These are phyloP conservation scores for Sebastiscus tertius DNA, from an alignment of 2,797 vertebrate species.

Conservation along the genomic window DNA sequence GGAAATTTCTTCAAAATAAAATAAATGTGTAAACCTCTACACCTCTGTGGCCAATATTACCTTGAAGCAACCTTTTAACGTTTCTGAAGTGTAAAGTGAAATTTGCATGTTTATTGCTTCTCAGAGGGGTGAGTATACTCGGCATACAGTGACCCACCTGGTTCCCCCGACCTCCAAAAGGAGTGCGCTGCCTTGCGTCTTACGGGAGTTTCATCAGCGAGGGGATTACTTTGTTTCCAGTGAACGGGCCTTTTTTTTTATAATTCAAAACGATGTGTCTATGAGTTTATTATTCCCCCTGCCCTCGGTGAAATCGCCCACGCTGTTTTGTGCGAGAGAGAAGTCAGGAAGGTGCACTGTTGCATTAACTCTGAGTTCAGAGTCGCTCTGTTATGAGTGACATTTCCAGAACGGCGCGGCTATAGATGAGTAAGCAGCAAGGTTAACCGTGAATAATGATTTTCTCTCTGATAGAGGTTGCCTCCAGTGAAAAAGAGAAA, in stretches of 20 bases:
- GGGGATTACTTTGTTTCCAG: slow-evolving; percentile 35
- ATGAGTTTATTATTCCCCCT: slow-evolving; percentile 21
- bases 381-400: slow-evolving; percentile 28
- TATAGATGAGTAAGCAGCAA: slow-evolving; percentile 39
- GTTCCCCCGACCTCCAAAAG: slow-evolving; percentile 1
- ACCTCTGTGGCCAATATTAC: background rate
- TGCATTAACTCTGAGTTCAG: slow-evolving; percentile 36
- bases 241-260: background rate
- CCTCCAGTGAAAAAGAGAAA: slow-evolving; percentile 17
- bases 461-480: slow-evolving; percentile 31
- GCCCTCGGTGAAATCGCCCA: slow-evolving; percentile 34
- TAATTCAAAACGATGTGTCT: slow-evolving; percentile 9
- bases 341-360: slow-evolving; percentile 18
- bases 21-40: background rate
- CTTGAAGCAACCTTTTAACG: slow-evolving; percentile 11
- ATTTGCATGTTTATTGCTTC: slow-evolving; percentile 63
- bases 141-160: background rate
- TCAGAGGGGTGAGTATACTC: slow-evolving; percentile 5
- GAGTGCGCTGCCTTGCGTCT: slow-evolving; percentile 12
- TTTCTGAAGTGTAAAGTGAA: slow-evolving; percentile 22
- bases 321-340: slow-evolving; percentile 5
- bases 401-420: slow-evolving; percentile 41
- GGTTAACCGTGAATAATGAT: slow-evolving; percentile 59
- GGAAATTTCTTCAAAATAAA: too few species aligned
- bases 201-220: slow-evolving; percentile 14